A percentile compares a stretch with the other conserved stretches of the same genome.
phyloP scores from a whole-genome alignment of 1,140 invertebrate species.

The Zaprionus nigranus region DNA sequence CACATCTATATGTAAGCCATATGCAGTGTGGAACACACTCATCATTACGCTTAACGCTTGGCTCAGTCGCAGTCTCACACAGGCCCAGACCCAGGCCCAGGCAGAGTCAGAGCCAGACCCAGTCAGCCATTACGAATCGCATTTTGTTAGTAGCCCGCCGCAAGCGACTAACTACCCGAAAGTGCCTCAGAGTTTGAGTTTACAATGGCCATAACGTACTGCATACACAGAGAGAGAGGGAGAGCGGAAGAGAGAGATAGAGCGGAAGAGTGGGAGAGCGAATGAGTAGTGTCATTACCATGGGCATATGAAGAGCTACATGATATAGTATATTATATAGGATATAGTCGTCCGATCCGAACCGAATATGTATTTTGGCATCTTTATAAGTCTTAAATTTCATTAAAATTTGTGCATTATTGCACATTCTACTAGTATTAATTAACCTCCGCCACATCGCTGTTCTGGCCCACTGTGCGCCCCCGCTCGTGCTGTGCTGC shows the following conservation, averaged over 20 bases:
- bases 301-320: too few species aligned
- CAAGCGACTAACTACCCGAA: slow-evolving; percentile 77
- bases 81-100: slow-evolving; percentile 36
- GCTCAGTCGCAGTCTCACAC: slow-evolving; percentile 57
- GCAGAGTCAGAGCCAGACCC: slow-evolving; percentile 33
- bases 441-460: too few species aligned
- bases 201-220: slow-evolving; percentile 59
- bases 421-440: too few species aligned
- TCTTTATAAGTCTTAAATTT: too few species aligned
- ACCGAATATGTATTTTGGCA: too few species aligned
- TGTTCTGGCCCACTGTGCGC: slow-evolving; percentile 19
- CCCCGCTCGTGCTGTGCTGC: slow-evolving; percentile 49
- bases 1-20: slow-evolving; percentile 6
- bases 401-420: too few species aligned
- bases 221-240: slow-evolving; percentile 47
- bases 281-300: not conserved
- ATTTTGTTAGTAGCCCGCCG: slow-evolving; percentile 80
- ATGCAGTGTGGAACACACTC: slow-evolving; percentile 65
- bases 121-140: slow-evolving; percentile 80
- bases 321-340: too few species aligned
- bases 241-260: slow-evolving; percentile 25
- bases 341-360: too few species aligned
- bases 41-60: slow-evolving; percentile 77
- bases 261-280: slow-evolving; percentile 21
- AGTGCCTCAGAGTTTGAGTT: slow-evolving; percentile 44